Base-by-base conservation (phyloP, 2,888 invertebrate species). In the Plusia festucae region DNA sequence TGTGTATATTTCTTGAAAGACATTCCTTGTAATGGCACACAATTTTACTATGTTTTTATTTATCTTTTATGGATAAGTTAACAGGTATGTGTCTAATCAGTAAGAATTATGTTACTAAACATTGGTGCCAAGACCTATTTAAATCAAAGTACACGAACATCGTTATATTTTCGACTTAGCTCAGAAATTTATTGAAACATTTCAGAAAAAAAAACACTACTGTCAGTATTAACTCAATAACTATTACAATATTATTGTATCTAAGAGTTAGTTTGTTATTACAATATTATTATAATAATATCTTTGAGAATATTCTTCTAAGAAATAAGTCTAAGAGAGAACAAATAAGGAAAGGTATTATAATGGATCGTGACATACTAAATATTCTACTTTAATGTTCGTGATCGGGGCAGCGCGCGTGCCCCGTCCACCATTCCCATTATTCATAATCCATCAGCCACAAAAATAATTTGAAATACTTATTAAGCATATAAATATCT, bases 381-480 rank as follows among this genome's bases (percentile, higher is more conserved):
- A 75, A 62, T 58, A 60, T 3, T 46, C 60, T 63, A 27, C 58
- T 77, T 40, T 30, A 22, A 77, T 56, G 78, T 53, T 78, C 64
- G 78, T 75, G 75, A 64, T 40, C n/a, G 18, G 18, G 11, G 9
- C 9, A 4, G 8, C 32, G 13, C 52, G 72, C 72, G 68, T 64
- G 68, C 51, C 51, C 52, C 46, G n/a, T 9, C 52, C 44, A 27
- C 15, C 52, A n/a, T 30, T 30, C 9, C 54, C 62, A 77, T 76
- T 72, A 68, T n/a, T 77, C 68, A 71, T 72, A 71, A 79, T 77
- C 79, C 67, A 76, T 79, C 77, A 77, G 53, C 60, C 16, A 58
- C 62, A 52, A 69, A 78, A 65, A 73, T 69, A 60, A 68, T 61
- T 71, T 44, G 57, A 53, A 58, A 63, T 62, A 62, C 66, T 65